Evolutionary conservation across 2,113 vertebrate genomes (phyloP).

Genomic region (Rhinichthys klamathensis): DNA sequence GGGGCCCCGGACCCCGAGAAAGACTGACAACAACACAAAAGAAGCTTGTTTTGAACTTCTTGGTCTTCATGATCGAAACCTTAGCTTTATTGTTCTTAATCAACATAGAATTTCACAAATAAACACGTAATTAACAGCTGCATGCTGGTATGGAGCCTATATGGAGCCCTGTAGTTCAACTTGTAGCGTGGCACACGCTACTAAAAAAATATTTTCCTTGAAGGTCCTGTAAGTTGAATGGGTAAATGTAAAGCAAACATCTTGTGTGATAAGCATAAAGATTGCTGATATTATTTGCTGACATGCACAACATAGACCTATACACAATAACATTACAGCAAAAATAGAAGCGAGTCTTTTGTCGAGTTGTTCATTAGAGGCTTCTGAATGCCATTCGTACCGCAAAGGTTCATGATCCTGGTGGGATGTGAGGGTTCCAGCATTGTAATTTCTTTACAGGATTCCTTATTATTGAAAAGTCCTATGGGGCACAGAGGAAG

Average conservation of each 20-base stretch:
- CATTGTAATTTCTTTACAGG: conserved; percentile 33
- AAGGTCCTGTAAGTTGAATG: neutral
- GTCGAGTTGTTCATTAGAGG: conserved; percentile 20
- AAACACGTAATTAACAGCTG: conserved; percentile 2
- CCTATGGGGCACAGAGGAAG: conserved; percentile 5
- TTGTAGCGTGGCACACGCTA: neutral
- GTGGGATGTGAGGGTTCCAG: conserved; percentile 34
- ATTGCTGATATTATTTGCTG: neutral
- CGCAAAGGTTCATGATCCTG: conserved; percentile 37
- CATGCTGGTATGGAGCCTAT: neutral
- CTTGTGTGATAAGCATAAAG: neutral
- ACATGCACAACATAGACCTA: neutral
- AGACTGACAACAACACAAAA: conserved; percentile 50
- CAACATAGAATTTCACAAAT: conserved; percentile 6
- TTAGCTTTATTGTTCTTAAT: conserved; percentile 7
- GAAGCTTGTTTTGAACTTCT: conserved; percentile 3
- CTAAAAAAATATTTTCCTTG: neutral
- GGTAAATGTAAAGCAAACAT: neutral
- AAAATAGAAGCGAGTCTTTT: neutral
- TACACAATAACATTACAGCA: no score
- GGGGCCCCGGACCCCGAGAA: conserved; percentile 5
- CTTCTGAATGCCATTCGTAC: conserved; percentile 27
- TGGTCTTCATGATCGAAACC: neutral
- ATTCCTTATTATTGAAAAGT: conserved; percentile 30
- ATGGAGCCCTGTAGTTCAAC: neutral